A percentile compares a stretch with the other conserved stretches of the same genome.
Conservation (phyloP, 2,888 invertebrate species). For the Napeogenes inachia region DNA sequence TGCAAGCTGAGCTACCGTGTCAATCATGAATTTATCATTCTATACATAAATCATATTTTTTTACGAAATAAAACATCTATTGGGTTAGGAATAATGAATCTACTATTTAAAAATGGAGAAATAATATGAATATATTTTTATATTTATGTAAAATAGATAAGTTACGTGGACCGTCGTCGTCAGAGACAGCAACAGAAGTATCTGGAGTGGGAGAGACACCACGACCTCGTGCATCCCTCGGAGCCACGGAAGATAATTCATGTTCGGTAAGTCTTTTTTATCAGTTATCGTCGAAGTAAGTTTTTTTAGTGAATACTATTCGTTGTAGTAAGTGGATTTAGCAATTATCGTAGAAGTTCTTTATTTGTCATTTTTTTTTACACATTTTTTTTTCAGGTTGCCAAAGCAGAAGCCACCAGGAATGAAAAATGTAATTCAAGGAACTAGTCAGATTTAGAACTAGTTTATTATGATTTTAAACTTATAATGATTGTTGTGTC, state of each 20-base stretch:
- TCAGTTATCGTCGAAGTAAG: background rate
- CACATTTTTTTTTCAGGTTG: constrained; percentile 48
- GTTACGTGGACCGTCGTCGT: constrained; percentile 88
- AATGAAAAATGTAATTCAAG: constrained; percentile 63
- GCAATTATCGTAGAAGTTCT: too few relatives aligned
- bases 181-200: constrained; percentile 83
- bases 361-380: background rate
- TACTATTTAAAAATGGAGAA: too few relatives aligned
- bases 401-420: constrained; percentile 67
- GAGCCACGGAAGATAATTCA: constrained; percentile 84
- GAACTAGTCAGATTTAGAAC: constrained; percentile 51
- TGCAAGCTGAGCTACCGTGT: too few relatives aligned
- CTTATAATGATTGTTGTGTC: too few relatives aligned
- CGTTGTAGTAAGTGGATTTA: background rate
- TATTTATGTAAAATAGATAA: constrained; percentile 66
- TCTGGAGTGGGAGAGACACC: constrained; percentile 82
- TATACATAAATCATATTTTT: too few relatives aligned
- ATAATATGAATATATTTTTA: too few relatives aligned
- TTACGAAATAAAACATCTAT: too few relatives aligned
- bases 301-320: background rate
- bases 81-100: too few relatives aligned
- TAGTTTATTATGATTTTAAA: too few relatives aligned
- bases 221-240: constrained; percentile 85
- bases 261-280: constrained; percentile 64
- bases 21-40: too few relatives aligned